A percentile compares a stretch with the other conserved stretches of the same genome.
Conservation (phyloP, 2,888 invertebrate genomes). For the Lydus trimaculatus region DNA sequence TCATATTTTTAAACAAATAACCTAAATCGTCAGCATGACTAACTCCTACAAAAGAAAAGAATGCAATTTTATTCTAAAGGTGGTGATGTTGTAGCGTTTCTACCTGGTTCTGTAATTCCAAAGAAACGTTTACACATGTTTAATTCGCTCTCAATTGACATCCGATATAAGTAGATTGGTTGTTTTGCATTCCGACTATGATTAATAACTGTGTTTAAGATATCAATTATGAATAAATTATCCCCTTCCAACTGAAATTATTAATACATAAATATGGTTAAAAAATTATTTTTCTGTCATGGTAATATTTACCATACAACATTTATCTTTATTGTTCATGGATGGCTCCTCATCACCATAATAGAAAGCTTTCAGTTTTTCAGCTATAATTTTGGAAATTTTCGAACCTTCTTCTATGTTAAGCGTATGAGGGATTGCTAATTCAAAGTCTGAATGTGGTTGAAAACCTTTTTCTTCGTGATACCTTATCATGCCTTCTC, state of each 20-base stretch:
- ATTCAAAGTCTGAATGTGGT: slow-evolving; percentile 34
- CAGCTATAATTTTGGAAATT: slow-evolving; percentile 50
- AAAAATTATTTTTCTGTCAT: not conserved
- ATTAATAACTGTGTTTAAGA: slow-evolving; percentile 31
- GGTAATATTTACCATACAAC: too few species aligned
- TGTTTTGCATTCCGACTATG: slow-evolving; percentile 31
- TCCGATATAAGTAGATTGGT: slow-evolving; percentile 43
- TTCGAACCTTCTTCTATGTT: slow-evolving; percentile 39
- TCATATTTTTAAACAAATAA: slow-evolving; percentile 41
- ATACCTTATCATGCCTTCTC: slow-evolving; percentile 53
- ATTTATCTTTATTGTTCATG: not conserved
- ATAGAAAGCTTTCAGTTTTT: slow-evolving; percentile 57
- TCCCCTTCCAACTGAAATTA: slow-evolving; percentile 42
- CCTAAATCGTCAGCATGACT: slow-evolving; percentile 45
- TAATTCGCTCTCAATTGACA: slow-evolving; percentile 38
- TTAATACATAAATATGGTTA: not conserved
- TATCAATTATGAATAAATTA: slow-evolving; percentile 37
- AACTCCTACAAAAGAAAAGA: slow-evolving; percentile 29
- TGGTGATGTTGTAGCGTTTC: too few species aligned
- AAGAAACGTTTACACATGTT: slow-evolving; percentile 38
- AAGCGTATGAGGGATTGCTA: slow-evolving; percentile 42
- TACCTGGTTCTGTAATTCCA: slow-evolving; percentile 36
- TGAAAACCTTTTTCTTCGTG: slow-evolving; percentile 36
- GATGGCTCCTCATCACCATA: not conserved
- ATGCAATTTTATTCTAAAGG: not conserved